phyloP scores from a whole-genome alignment of 2,888 invertebrate genomes.

The Mythimna impura region DNA sequence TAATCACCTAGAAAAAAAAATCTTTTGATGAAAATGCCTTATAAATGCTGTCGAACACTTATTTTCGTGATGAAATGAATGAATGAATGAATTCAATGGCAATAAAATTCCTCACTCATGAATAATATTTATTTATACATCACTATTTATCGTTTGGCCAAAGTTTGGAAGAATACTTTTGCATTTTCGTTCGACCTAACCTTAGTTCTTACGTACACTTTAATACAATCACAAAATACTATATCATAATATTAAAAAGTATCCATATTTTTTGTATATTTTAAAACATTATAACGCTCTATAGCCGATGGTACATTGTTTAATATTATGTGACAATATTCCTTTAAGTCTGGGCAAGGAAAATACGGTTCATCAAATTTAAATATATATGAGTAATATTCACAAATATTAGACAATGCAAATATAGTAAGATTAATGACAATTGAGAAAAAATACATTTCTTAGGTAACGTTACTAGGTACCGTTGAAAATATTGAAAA shows the following conservation, averaged over 20 bases:
- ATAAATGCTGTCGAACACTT: background rate
- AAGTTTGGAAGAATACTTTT: constrained; percentile 86
- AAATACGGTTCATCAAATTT: background rate
- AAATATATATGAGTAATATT: background rate
- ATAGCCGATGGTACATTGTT: constrained; percentile 34
- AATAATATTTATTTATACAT: constrained; percentile 87
- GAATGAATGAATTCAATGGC: constrained; percentile 24
- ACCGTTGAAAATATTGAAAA: constrained; percentile 35
- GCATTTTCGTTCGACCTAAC: constrained; percentile 74
- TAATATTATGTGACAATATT: constrained; percentile 35
- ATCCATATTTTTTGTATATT: constrained; percentile 60
- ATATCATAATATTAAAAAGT: constrained; percentile 62
- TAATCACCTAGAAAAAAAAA: constrained; percentile 78
- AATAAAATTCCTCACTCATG: constrained; percentile 70
- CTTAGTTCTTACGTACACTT: constrained; percentile 66
- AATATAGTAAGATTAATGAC: constrained; percentile 37
- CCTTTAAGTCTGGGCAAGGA: constrained; percentile 8
- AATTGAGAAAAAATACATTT: constrained; percentile 51
- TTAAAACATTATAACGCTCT: constrained; percentile 56
- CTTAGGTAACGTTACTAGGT: constrained; percentile 39
- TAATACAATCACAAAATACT: constrained; percentile 75
- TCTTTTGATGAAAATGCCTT: constrained; percentile 1
- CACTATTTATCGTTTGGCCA: constrained; percentile 85
- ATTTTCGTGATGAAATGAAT: background rate
- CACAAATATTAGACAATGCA: constrained; percentile 46